Conservation (phyloP, 2,797 vertebrate species). For the Phataginus tetradactyla region DNA sequence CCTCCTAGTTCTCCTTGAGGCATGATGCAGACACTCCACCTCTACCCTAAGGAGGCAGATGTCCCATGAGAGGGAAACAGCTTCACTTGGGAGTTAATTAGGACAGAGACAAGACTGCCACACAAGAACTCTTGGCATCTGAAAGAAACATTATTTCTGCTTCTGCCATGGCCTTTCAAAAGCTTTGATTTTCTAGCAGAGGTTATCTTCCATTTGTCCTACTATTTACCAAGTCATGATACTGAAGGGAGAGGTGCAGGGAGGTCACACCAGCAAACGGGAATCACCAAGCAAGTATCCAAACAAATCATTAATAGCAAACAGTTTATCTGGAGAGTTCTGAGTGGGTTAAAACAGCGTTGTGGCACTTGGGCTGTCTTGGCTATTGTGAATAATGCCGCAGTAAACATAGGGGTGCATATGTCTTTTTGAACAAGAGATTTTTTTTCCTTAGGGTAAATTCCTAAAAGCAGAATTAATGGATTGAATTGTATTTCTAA, state of each 20-base stretch:
- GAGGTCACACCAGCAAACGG: neutral
- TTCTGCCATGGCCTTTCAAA: slow-evolving; percentile 15
- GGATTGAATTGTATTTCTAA: too few relatives aligned
- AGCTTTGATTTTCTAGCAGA: slow-evolving; percentile 24
- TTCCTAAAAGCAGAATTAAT: too few relatives aligned
- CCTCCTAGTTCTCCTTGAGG: neutral
- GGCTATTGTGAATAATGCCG: too few relatives aligned
- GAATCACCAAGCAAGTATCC: neutral
- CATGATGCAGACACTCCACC: neutral
- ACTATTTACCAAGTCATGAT: slow-evolving; percentile 24
- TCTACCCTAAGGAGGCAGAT: neutral
- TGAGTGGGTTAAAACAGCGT: neutral
- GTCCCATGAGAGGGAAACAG: slow-evolving; percentile 3
- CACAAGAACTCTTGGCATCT: slow-evolving; percentile 43
- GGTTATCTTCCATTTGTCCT: slow-evolving; percentile 20
- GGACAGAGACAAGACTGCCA: neutral
- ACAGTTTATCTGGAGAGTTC: neutral
- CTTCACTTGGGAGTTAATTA: slow-evolving; percentile 61
- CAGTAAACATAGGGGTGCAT: too few relatives aligned
- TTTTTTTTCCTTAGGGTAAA: too few relatives aligned
- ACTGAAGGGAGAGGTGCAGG: neutral
- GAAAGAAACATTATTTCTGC: neutral
- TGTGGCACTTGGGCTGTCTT: too few relatives aligned
- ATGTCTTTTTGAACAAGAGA: too few relatives aligned
- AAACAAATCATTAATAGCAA: neutral